Evolutionary conservation across 2,797 vertebrate species (phyloP).

Genomic region (Lacerta bilineata): DNA sequence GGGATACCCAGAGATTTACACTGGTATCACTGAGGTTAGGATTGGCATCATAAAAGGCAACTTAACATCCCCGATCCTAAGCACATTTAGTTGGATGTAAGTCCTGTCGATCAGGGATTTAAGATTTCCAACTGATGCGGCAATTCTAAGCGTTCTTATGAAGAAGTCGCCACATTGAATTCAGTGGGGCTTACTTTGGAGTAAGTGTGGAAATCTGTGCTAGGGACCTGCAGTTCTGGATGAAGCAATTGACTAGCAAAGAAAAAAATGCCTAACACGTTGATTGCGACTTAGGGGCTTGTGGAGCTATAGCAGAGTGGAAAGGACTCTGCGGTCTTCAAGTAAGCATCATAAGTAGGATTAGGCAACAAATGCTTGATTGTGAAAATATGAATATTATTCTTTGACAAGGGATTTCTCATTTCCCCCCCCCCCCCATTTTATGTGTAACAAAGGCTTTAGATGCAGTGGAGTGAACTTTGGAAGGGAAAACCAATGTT

Average conservation of each 20-base stretch:
- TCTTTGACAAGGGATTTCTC: constrained; percentile 58
- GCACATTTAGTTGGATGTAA: neutral
- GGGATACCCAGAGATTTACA: constrained; percentile 20
- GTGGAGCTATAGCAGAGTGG: constrained; percentile 28
- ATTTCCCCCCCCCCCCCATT: constrained; percentile 19
- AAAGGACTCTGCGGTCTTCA: constrained; percentile 66
- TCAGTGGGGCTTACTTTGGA: neutral
- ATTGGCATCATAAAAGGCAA: constrained; percentile 20
- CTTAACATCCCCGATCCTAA: neutral
- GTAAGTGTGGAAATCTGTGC: constrained; percentile 21
- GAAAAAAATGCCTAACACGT: neutral
- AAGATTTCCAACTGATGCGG: neutral
- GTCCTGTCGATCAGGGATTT: neutral
- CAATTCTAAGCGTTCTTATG: neutral
- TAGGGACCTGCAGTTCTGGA: constrained; percentile 28
- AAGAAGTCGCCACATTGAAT: neutral
- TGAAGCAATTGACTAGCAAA: constrained; percentile 44
- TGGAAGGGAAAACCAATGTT: constrained; percentile 43
- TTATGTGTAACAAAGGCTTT: constrained; percentile 42
- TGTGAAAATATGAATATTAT: constrained; percentile 49
- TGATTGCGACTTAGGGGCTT: constrained; percentile 28
- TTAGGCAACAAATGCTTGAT: constrained; percentile 55
- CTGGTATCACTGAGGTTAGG: constrained; percentile 27
- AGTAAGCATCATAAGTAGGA: constrained; percentile 53
- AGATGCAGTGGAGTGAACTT: constrained; percentile 50